Evolutionary conservation across 2,888 invertebrate genomes (phyloP), one percentile per base, ranked within the genome.

Genomic region (Mesorhabditis sp.): DNA sequence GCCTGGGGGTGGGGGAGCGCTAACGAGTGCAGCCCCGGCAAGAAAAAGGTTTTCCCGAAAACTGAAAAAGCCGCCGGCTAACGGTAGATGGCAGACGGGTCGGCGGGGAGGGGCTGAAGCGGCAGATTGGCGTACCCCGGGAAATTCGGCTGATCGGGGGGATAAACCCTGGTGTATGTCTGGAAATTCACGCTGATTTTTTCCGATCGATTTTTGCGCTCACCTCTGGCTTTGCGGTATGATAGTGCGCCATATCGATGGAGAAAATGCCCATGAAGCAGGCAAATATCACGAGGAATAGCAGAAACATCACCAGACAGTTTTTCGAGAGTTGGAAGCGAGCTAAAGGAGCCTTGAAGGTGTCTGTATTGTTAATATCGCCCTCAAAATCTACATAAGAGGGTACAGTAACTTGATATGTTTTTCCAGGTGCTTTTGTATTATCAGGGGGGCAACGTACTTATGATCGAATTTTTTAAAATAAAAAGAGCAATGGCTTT

Each of bases 101-200:
- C 28, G 28, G 28, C 28, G 28, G 28, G 28, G 1, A 28, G 28
- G 28, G 28, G 28, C 28, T 28, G 28, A 28, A 28, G 28, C 28
- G 58, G 58, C 7, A 50, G 58, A 50, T 50, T 50, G 7, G 58
- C 58, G 58, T 50, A 50, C 7, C 58, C 58, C 10, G 58, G 58
- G 58, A 50, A 50, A 50, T 50, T 50, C 58, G 58, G 58, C 10
- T 13, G 58, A 50, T 50, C n/a, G 7, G 7, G 7, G 7, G 58
- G 58, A 50, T 50, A 50, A n/a, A 13, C 58, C 10, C n/a, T 50
- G 58, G 58, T 50, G 58, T 50, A 50, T 50, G 58, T 50, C 58
- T 50, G 58, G n/a, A 50, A 28, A 28, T 28, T 28, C 28, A 28
- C 28, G 28, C 28, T 2, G 28, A 28, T 28, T 28, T 28, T 28